Base-by-base conservation (phyloP, 2,797 vertebrate species). In the Lutjanus argentimaculatus region DNA sequence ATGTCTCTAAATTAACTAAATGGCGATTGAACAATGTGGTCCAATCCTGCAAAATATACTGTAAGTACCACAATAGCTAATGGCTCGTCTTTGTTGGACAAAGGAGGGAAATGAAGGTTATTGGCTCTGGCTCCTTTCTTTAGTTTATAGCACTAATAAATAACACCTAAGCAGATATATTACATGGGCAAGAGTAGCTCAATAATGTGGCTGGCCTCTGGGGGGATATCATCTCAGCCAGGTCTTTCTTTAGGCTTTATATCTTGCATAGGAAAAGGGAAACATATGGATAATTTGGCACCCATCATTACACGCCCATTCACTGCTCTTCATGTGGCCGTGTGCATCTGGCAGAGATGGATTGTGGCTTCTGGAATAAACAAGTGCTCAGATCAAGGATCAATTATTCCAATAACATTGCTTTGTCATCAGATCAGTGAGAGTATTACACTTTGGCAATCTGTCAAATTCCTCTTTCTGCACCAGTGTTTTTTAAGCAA, bases 121-220 rank as follows among this genome's bases (percentile, higher is more conserved):
- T 80, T 86, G 84, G 78, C 69, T 76, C 48, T 46, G 56, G 30
- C 55, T 84, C 51, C 57, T 77, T 69, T 74, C 63, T 89, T 88
- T 78, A 83, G 72, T 88, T 88, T 87, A 85, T 89, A 77, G 84
- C 51, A 36, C 59, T 75, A 76, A 85, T 89, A 89, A 87, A 93
- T 89, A 88, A 88, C 43, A 82, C 43, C 74, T 82, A 73, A 88
- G 83, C 46, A 88, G 86, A 92, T 89, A 83, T 88, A 86, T 82
- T 84, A 80, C 79, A 76, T 65, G 52, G 79, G 69, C 48, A 74
- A 51, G 62, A 84, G 74, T 46, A 61, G 84, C 55, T 86, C 77
- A 86, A 77, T 90, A 91, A 84, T 88, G 79, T 66, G 67, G 36
- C 56, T 40, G 48, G 57, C 53, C 83, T 87, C 82, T 40, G 55